phyloP scores from a whole-genome alignment of 2,888 invertebrate genomes.

The Drosophila subsilvestris region DNA sequence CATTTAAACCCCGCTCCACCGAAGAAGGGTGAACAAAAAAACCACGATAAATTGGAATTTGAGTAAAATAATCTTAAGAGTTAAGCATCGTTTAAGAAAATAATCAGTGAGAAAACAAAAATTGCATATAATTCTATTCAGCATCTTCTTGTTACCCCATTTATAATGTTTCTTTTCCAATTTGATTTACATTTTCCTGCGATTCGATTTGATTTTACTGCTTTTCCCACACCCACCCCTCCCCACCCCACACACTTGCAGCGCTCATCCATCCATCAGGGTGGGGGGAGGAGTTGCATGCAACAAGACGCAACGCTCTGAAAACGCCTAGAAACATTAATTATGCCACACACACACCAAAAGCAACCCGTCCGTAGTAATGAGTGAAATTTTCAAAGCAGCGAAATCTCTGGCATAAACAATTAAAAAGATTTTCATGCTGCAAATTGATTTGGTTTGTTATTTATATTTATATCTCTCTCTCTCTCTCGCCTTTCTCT shows the following conservation, averaged over 20 bases:
- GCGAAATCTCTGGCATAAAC: slow-evolving; percentile 61
- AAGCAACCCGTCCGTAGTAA: slow-evolving; percentile 47
- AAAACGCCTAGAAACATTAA: slow-evolving; percentile 56
- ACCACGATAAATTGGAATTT: slow-evolving; percentile 40
- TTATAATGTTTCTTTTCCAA: slow-evolving; percentile 22
- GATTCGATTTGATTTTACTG: slow-evolving; percentile 29
- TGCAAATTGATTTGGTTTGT: slow-evolving; percentile 64
- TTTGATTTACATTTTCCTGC: slow-evolving; percentile 20
- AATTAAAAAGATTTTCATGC: slow-evolving; percentile 73
- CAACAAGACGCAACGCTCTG: slow-evolving; percentile 67
- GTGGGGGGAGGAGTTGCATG: slow-evolving; percentile 26
- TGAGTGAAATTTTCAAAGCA: slow-evolving; percentile 60
- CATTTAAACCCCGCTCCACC: slow-evolving; percentile 24
- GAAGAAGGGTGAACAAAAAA: slow-evolving; percentile 41
- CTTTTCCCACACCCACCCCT: not conserved
- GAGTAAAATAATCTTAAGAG: slow-evolving; percentile 36
- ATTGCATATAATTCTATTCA: slow-evolving; percentile 81
- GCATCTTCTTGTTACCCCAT: slow-evolving; percentile 71
- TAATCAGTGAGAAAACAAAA: slow-evolving; percentile 67
- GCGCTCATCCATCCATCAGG: slow-evolving; percentile 9
- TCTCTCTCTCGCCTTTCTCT: not conserved
- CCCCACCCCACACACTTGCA: not conserved
- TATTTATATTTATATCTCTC: slow-evolving; percentile 20
- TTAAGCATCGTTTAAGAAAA: slow-evolving; percentile 50
- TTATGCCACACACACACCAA: slow-evolving; percentile 41